Base-by-base conservation (phyloP, 2,113 vertebrate genomes). In the Tamias sibiricus region DNA sequence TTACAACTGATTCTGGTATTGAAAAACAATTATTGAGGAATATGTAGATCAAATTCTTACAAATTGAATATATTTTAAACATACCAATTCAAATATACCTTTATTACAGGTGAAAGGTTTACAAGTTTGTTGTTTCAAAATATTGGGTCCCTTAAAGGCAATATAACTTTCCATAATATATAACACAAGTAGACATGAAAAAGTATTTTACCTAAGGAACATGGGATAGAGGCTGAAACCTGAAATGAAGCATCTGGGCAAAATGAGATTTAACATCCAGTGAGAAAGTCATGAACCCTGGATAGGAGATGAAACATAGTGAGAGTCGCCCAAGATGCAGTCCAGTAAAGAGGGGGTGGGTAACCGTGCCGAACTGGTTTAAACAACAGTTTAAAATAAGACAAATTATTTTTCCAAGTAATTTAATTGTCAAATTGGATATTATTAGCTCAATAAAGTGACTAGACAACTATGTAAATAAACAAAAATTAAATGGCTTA, bases 71-170 rank as follows among this genome's bases (percentile, higher is more conserved):
- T 37, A 75, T 92, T 62, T 92, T 92, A 62, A 85, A 71, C 57
- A 71, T 91, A 8, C 32, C 74, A n/a, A 13, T 57, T 91, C 47
- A 75, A 92, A 24, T 49, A 68, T 4, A 69, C 8, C n/a, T 77
- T 1, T 77, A 91, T 69, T 81, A 5, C 66, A 91, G 20, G 68
- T 49, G 93, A 9, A 77, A 80, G 12, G 2, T 77, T 95, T 26
- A 14, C 72, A 71, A 69, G 28, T 47, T 77, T 74, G 1, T 57
- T 87, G 19, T 84, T 94, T 96, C 83, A 71, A 96, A 89, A 96
- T 84, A 90, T 4, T 84, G 30, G 22, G 28, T 72, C 47, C 44
- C 37, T 91, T 96, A 75, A 90, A 81, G 13, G 37, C 80, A 30
- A 47, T 4, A 30, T 52, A 83, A 66, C 19, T 77, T 86, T 90